phyloP scores from a whole-genome alignment of 2,888 invertebrate species.

The Pterobdella sp. region DNA sequence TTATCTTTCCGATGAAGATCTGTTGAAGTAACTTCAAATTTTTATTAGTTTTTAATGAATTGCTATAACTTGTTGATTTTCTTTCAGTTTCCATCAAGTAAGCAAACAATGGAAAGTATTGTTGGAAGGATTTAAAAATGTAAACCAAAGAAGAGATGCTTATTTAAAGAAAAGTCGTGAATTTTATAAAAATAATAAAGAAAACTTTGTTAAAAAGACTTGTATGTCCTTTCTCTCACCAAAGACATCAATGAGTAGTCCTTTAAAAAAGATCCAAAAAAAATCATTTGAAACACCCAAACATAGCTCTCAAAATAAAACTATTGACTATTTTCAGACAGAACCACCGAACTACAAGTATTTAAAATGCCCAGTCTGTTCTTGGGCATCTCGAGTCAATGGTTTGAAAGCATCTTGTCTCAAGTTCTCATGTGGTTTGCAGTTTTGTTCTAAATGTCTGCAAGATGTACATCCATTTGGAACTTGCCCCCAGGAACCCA shows the following conservation, averaged over 20 bases:
- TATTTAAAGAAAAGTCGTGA: neutral
- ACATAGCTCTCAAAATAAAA: neutral
- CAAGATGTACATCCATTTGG: neutral
- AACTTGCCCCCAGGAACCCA: neutral
- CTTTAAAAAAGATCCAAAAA: neutral
- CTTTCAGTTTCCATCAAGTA: neutral
- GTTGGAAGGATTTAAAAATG: neutral
- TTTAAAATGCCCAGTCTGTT: neutral
- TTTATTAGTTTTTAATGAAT: neutral
- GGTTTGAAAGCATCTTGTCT: neutral
- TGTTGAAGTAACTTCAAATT: neutral
- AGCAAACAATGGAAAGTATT: neutral
- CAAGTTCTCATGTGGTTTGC: neutral
- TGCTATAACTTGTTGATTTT: neutral
- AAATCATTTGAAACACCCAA: neutral
- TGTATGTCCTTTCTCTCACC: neutral
- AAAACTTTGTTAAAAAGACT: neutral
- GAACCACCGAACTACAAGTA: neutral
- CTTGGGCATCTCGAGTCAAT: neutral
- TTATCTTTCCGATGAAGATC: neutral
- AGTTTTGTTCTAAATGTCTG: conserved; percentile 6
- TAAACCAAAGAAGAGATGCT: neutral
- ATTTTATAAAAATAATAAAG: neutral
- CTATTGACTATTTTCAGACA: too few species aligned
- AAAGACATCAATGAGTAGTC: neutral